These are phyloP conservation scores for Dufourea novaeangliae DNA, from an alignment of 1,140 invertebrate species.

Conservation along the genomic window DNA sequence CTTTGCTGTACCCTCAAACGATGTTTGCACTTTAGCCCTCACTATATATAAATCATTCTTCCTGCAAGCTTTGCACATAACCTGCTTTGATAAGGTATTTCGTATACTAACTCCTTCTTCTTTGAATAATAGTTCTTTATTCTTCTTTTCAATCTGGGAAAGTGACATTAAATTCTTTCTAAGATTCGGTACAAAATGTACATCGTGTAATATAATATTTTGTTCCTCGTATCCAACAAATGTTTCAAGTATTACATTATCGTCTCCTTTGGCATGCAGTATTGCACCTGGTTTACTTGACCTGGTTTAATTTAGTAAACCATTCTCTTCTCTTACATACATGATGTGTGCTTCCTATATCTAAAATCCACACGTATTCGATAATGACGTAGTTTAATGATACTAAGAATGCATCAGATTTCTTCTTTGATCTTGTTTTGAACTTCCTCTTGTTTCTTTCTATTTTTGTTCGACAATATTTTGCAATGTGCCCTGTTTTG, in stretches of 20 bases:
- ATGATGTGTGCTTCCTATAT: conserved; percentile 16
- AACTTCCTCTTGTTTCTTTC: too few relatives aligned
- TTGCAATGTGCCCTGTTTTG: too few relatives aligned
- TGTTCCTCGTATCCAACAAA: background rate
- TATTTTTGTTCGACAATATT: too few relatives aligned
- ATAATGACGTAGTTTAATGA: conserved; percentile 15
- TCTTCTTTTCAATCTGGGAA: conserved; percentile 28
- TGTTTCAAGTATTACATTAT: conserved; percentile 2
- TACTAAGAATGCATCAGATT: too few relatives aligned
- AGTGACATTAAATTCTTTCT: conserved; percentile 30
- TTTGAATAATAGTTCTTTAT: background rate
- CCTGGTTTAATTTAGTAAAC: conserved; percentile 10
- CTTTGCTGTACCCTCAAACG: background rate
- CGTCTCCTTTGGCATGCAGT: conserved; percentile 1
- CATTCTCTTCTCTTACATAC: conserved; percentile 20
- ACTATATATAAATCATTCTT: conserved; percentile 19
- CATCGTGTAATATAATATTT: background rate
- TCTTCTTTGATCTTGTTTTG: too few relatives aligned
- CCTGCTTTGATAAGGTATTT: background rate
- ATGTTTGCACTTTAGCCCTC: background rate
- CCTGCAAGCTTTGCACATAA: conserved; percentile 3
- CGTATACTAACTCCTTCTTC: conserved; percentile 5
- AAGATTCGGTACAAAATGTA: conserved; percentile 15
- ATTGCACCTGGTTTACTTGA: background rate
- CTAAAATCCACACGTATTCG: background rate